phyloP scores from a whole-genome alignment of 2,888 invertebrate species.

The Argyresthia albistria region DNA sequence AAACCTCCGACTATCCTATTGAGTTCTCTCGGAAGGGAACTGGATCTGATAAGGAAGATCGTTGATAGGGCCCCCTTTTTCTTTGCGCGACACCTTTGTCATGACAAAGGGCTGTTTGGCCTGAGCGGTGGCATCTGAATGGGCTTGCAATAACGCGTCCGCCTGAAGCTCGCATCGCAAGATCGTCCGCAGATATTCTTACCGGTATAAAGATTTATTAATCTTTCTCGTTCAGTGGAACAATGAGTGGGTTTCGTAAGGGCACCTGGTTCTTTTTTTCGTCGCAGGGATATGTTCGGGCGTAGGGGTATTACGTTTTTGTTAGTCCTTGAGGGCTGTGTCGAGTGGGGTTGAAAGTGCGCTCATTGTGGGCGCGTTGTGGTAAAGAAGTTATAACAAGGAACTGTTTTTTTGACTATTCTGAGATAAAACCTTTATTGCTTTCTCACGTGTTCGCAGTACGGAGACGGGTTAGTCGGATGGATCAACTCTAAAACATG shows the following conservation, averaged over 20 bases:
- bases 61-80: conserved; percentile 68
- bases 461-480: no score
- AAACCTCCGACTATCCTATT: conserved; percentile 59
- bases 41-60: conserved; percentile 69
- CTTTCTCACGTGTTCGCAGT: no score
- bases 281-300: conserved; percentile 38
- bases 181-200: conserved; percentile 66
- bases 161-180: conserved; percentile 59
- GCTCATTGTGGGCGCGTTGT: conserved; percentile 30
- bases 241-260: conserved; percentile 56
- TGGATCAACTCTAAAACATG: no score
- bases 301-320: conserved; percentile 50
- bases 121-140: conserved; percentile 68
- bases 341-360: conserved; percentile 35
- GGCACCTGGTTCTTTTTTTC: conserved; percentile 67
- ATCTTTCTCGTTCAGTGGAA: conserved; percentile 63
- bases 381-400: conserved; percentile 7
- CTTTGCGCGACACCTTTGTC: conserved; percentile 71
- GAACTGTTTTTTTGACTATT: not conserved
- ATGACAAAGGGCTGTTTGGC: conserved; percentile 69
- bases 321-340: conserved; percentile 33
- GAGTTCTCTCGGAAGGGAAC: conserved; percentile 69
- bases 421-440: no score
- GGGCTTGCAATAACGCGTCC: conserved; percentile 68
- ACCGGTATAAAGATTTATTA: conserved; percentile 67